Conservation (phyloP, 2,797 vertebrate species). For the Enteromius argenteus region DNA sequence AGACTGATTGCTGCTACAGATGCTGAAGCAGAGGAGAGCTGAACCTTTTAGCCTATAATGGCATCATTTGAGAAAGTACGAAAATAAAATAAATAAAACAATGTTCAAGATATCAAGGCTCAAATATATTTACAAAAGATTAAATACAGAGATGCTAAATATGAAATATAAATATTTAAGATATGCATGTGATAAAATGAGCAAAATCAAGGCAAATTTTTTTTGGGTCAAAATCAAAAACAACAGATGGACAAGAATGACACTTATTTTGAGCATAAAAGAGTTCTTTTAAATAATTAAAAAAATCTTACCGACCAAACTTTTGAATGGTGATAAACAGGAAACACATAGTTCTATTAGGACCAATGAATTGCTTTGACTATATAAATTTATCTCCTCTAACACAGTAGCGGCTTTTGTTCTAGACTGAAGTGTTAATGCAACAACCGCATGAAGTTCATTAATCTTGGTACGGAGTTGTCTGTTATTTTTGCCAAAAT, state of each 20-base stretch:
- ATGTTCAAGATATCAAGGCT: not conserved
- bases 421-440: not conserved
- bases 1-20: conserved; percentile 71
- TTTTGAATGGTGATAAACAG: not conserved
- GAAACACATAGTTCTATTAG: not conserved
- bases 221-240: not conserved
- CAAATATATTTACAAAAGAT: not conserved
- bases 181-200: not conserved
- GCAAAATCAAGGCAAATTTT: not conserved
- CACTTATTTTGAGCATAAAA: too few species aligned
- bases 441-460: not conserved
- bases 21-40: conserved; percentile 68
- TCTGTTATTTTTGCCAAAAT: conserved; percentile 10
- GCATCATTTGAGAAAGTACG: conserved; percentile 68
- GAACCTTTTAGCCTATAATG: conserved; percentile 69
- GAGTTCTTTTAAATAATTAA: too few species aligned
- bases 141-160: not conserved
- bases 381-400: not conserved
- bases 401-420: not conserved
- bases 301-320: not conserved
- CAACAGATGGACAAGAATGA: not conserved
- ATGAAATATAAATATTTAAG: not conserved
- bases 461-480: not conserved
- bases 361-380: not conserved
- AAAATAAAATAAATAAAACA: not conserved